These are phyloP conservation scores for Casuarius casuarius DNA, from an alignment of 2,113 vertebrate genomes.

Conservation along the genomic window DNA sequence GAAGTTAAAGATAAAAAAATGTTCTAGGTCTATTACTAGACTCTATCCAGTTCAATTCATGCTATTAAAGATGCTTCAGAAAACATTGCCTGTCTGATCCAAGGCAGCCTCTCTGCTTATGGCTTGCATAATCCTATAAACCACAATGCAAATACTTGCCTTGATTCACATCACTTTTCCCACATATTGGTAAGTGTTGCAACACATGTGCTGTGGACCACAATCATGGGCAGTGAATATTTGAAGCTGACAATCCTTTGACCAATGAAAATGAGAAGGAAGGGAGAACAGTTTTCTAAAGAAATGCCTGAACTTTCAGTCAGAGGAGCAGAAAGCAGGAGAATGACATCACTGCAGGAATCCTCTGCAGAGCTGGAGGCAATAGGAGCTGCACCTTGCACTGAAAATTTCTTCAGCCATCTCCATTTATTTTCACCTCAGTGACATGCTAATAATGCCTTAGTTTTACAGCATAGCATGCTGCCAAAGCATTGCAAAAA, in stretches of 20 bases:
- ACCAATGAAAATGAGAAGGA: neutral
- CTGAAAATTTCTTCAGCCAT: neutral
- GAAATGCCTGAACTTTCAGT: neutral
- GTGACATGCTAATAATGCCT: neutral
- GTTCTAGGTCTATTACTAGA: slow-evolving; percentile 9
- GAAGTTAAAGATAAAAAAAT: neutral
- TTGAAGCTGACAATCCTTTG: neutral
- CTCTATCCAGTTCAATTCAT: neutral
- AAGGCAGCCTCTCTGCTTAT: neutral
- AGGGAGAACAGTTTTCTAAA: neutral
- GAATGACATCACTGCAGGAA: neutral
- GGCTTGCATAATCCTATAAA: neutral
- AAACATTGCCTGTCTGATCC: neutral
- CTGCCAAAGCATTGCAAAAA: slow-evolving; percentile 44
- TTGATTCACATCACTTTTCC: neutral
- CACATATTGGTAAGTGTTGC: neutral
- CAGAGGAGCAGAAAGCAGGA: neutral
- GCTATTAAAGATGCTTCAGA: slow-evolving; percentile 18
- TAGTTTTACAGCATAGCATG: neutral
- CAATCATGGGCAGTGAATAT: neutral
- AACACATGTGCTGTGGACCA: neutral
- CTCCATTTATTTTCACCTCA: neutral
- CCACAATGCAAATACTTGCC: neutral
- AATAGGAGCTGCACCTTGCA: neutral
- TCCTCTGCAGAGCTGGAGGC: rapidly evolving